Evolutionary conservation across 2,888 invertebrate species (phyloP).

Genomic region (Caenorhabditis afra): DNA sequence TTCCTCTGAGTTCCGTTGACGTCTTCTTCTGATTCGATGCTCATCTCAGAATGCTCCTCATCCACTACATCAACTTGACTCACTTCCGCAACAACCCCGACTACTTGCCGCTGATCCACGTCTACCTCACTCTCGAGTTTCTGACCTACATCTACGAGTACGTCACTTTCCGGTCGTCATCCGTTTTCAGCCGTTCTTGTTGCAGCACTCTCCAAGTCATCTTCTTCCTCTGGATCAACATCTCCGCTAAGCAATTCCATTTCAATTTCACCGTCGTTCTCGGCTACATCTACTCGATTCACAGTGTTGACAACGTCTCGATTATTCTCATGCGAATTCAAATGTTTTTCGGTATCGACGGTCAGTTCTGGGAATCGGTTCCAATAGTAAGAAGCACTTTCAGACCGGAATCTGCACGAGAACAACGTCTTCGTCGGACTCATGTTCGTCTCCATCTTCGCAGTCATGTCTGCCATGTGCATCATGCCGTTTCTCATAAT

Average conservation of each 20-base stretch:
- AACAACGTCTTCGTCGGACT: not conserved
- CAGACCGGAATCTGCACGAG: slow-evolving; percentile 1
- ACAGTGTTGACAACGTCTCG: slow-evolving; percentile 23
- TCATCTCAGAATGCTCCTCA: slow-evolving; percentile 21
- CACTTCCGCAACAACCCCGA: slow-evolving; percentile 11
- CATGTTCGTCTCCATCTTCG: slow-evolving; percentile 22
- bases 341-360: slow-evolving; percentile 23
- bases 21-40: not conserved
- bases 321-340: slow-evolving; percentile 25
- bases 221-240: slow-evolving; percentile 12
- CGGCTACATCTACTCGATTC: slow-evolving; percentile 13
- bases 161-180: not conserved
- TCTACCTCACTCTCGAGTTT: slow-evolving; percentile 11
- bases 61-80: slow-evolving; percentile 26
- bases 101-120: not conserved
- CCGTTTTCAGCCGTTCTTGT: not conserved
- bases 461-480: slow-evolving; percentile 5
- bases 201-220: slow-evolving; percentile 29
- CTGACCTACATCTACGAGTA: slow-evolving; percentile 23
- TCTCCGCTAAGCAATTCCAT: slow-evolving; percentile 32
- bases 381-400: not conserved
- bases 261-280: slow-evolving; percentile 31
- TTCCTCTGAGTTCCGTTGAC: not conserved
- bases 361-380: not conserved
- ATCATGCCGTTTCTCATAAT: slow-evolving; percentile 26